Base-by-base conservation (phyloP, 2,888 invertebrate species). In the Stomorhina lunata region DNA sequence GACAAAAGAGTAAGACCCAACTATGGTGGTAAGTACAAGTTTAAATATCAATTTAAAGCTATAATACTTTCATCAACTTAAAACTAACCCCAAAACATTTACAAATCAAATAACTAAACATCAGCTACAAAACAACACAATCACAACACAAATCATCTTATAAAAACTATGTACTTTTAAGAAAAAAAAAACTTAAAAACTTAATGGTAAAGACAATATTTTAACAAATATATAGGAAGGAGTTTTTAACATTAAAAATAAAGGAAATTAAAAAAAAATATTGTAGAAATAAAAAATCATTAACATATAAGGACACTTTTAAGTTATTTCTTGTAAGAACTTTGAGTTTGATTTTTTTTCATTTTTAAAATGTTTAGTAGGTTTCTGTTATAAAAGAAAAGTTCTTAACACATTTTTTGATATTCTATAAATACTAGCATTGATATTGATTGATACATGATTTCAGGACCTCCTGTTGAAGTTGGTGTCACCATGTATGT, bases 1-100 rank as follows among this genome's bases (percentile, higher is more conserved):
- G 98, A 99, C 94, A 99, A 98, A 95, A 96, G 98, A 95, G 97
- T 99, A 95, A 96, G 98, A 93, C 98, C 98, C 92, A 98, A 98
- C 93, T 98, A 98, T 93, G 98, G 98, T 95, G 98, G 98, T 98
- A 93, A 94, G 95, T 91, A 88, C 48, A 72, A 73, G 59, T 34
- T 45, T 32, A n/a, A 55, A 43, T 32, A 75, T 5, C 25, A 12
- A n/a, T 37, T 5, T n/a, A 63, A 29, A 66, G 22, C 22, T 12
- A 12, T 25, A 17, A 40, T 37, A 9, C n/a, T n/a, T 37, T 25
- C n/a, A 4, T 10, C 10, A 25, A 25, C 5, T 4, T 29, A n/a
- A 29, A 71, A 34, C 32, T 3, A 48, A 45, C n/a, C 43, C 27
- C 10, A 40, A 27, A 55, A 57, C 10, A 71, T 29, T 27, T 15